phyloP scores from a whole-genome alignment of 2,797 vertebrate genomes.

The Oreochromis mossambicus region DNA sequence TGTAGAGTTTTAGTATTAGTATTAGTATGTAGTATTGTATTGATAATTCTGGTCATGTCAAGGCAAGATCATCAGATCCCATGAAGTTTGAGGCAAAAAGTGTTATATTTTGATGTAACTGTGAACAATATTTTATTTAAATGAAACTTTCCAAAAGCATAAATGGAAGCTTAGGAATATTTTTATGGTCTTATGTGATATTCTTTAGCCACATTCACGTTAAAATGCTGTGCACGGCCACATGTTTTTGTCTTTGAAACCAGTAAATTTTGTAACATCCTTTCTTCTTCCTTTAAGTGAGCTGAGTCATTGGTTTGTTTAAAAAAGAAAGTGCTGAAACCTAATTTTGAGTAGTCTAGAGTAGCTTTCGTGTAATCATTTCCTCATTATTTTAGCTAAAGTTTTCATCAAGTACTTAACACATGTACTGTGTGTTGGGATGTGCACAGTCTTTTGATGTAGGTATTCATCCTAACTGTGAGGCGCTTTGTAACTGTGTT shows the following conservation, averaged over 20 bases:
- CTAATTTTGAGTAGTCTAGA: neutral
- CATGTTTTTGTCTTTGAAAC: neutral
- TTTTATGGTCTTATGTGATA: neutral
- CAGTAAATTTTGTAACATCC: neutral
- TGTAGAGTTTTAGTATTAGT: neutral
- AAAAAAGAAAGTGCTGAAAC: neutral
- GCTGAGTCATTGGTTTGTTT: neutral
- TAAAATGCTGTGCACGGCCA: neutral
- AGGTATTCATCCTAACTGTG: neutral
- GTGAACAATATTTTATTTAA: neutral
- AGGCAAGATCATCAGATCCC: neutral
- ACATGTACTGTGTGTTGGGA: neutral
- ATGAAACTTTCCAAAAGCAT: neutral
- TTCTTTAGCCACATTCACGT: accelerated
- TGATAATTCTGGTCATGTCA: neutral
- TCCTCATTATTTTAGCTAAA: neutral
- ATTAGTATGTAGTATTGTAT: neutral
- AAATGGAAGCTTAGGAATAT: neutral
- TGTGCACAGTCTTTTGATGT: neutral
- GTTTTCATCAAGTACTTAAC: neutral
- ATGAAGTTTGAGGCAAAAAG: neutral
- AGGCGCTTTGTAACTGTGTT: neutral
- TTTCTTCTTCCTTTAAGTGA: neutral
- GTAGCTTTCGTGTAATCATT: neutral
- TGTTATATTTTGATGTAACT: neutral